Evolutionary conservation across 2,113 vertebrate genomes (phyloP), one percentile per base, ranked within the genome.

Genomic region (Oxygymnocypris stewartii): DNA sequence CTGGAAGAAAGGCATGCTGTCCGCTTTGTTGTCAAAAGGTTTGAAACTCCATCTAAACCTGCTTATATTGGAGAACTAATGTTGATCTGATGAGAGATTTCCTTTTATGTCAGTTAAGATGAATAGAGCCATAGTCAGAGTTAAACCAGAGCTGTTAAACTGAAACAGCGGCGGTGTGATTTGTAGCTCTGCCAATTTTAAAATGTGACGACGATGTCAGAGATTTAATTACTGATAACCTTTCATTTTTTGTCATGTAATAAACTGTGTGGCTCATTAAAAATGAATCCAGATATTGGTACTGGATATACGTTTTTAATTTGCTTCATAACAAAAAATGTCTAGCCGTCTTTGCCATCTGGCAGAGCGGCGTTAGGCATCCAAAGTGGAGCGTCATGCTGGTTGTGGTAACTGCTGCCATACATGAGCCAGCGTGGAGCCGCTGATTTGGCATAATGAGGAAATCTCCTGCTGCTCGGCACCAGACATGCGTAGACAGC

Each of bases 11-110:
- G 97, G 18, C 98, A 99, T 63, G 94, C 95, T 20, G 96, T 99
- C 88, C 97, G 97, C 88, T 99, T 99, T 84, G 94, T 98, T 67
- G 98, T 99, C 88, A 98, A 95, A 94, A 96, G 98, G 98, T 99
- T 86, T 25, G 82, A 78, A 23, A 25, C 40, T 44, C 82, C n/a
- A 18, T 40, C 25, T 74, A n/a, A 65, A 28, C 23, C 6, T 47
- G 16, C 42, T 31, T 67, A 49, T 63, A 28, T 11, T 82, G n/a
- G 16, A 40, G 54, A 40, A n/a, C 20, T 16, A 14, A 40, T 42
- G n/a, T 44, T 80, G 13, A 42, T 35, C 54, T 4, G 20, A 79
- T 20, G n/a, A 79, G 31, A 73, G 28, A 37, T 79, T 61, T 80
- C 57, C 35, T 37, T 35, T 13, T 59, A 23, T 61, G 57, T 10